A percentile compares a stretch with the other conserved stretches of the same genome.
Evolutionary conservation across 2,888 invertebrate genomes (phyloP).

Genomic region (Yponomeuta malinellus): DNA sequence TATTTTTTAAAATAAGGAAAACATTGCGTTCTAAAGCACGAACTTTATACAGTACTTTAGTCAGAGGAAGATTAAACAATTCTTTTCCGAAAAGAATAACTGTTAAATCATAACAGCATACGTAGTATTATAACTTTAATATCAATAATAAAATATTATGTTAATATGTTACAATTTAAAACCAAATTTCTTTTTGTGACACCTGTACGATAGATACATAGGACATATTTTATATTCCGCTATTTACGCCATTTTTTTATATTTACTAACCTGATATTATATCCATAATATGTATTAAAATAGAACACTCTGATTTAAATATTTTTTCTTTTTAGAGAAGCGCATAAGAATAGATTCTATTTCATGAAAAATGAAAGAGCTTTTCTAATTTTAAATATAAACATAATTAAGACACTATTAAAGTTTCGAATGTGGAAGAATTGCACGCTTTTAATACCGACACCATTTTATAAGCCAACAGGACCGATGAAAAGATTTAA

Average conservation of each 20-base stretch:
- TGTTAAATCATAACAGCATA: slow-evolving; percentile 15
- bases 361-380: too few species aligned
- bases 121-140: not conserved
- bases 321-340: not conserved
- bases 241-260: not conserved
- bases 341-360: not conserved
- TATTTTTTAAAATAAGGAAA: not conserved
- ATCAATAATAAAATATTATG: slow-evolving; percentile 3
- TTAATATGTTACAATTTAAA: not conserved
- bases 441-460: not conserved
- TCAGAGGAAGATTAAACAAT: slow-evolving; percentile 36
- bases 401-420: not conserved
- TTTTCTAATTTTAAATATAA: too few species aligned
- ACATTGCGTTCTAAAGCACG: not conserved
- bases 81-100: slow-evolving; percentile 74
- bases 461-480: not conserved
- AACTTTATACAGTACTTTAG: not conserved
- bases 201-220: slow-evolving; percentile 32
- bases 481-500: not conserved
- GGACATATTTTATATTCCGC: not conserved
- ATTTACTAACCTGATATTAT: not conserved
- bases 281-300: not conserved
- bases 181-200: slow-evolving; percentile 35
- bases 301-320: slow-evolving; percentile 11
- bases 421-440: not conserved